phyloP scores from a whole-genome alignment of 2,888 invertebrate genomes.

The Drosophila ezoana region DNA sequence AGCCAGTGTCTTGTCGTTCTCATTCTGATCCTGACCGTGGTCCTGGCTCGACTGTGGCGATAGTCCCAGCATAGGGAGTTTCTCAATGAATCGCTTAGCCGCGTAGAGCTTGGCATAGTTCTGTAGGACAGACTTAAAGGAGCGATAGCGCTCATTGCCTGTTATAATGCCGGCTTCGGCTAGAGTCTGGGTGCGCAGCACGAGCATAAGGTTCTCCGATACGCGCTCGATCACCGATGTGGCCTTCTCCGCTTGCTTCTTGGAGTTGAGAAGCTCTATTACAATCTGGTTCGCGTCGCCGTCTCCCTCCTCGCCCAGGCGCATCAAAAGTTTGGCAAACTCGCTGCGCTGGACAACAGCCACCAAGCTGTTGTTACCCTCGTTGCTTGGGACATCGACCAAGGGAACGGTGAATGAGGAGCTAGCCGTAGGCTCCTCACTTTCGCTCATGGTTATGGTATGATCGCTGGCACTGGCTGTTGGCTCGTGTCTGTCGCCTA shows the following conservation, averaged over 20 bases:
- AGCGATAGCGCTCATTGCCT: constrained; percentile 62
- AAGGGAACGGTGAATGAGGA: constrained; percentile 17
- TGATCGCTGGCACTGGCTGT: constrained; percentile 5
- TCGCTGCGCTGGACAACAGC: constrained; percentile 43
- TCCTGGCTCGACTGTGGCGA: background rate
- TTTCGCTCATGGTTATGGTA: constrained; percentile 16
- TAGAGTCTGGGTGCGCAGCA: constrained; percentile 52
- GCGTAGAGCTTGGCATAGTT: constrained; percentile 65
- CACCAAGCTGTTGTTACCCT: constrained; percentile 26
- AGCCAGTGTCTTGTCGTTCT: constrained; percentile 31
- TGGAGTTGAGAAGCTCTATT: constrained; percentile 49
- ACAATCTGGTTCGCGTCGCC: constrained; percentile 64
- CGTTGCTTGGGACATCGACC: background rate
- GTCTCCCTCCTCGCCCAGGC: constrained; percentile 61
- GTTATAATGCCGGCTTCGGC: constrained; percentile 54
- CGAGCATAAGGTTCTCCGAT: constrained; percentile 52
- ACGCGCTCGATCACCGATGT: constrained; percentile 58
- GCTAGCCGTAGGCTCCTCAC: constrained; percentile 29
- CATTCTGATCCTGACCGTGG: background rate
- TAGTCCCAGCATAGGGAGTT: constrained; percentile 45
- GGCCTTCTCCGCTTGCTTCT: constrained; percentile 13
- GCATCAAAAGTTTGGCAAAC: constrained; percentile 40
- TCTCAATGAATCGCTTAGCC: constrained; percentile 60
- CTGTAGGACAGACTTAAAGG: constrained; percentile 55
- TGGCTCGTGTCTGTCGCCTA: constrained; percentile 9